Base-by-base conservation (phyloP, 2,113 vertebrate species). In the Neodontobutis hainanensis region DNA sequence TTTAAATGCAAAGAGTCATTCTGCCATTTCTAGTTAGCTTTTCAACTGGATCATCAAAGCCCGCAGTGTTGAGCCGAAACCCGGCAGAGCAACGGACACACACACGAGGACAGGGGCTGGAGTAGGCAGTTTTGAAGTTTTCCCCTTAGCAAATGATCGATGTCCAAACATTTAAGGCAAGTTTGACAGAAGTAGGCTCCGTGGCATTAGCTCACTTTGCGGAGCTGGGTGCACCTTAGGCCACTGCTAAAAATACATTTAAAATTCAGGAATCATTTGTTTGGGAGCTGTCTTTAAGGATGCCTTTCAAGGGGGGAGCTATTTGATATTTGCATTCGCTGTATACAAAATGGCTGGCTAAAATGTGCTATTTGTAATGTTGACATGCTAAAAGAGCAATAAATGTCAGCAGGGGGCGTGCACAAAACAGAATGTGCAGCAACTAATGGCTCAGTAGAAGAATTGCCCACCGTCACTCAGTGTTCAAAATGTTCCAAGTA, bases 1-100 rank as follows among this genome's bases (percentile, higher is more conserved):
- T 91, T 90, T 88, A 90, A 91, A 91, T 90, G 88, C 86, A 90
- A 89, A 89, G 84, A 87, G 83, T 75, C 77, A 78, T 79, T 88
- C 75, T 52, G 75, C 52, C 59, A 65, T 50, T 8, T 57, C 77
- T 70, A 53, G 81, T 78, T 83, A 68, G 60, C 75, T 76, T 74
- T 77, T 66, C 68, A 53, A 74, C 72, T 80, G 65, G 77, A 78
- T 80, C 83, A 83, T 89, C 84, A 85, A 78, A 84, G 86, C 57
- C 57, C 43, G 75, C 53, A 65, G 53, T 34, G 69, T 77, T 66
- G 45, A 44, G 19, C 8, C 75, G 58, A 48, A 51, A 68, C 42
- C 6, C 9, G 2, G 44, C 42, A 65, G 61, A 63, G 60, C 4
- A 3, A 38, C 49, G 36, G 14, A 16, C 12, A 58, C 61, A 66